phyloP scores from a whole-genome alignment of 2,888 invertebrate genomes.

The Trachelus stipa region DNA sequence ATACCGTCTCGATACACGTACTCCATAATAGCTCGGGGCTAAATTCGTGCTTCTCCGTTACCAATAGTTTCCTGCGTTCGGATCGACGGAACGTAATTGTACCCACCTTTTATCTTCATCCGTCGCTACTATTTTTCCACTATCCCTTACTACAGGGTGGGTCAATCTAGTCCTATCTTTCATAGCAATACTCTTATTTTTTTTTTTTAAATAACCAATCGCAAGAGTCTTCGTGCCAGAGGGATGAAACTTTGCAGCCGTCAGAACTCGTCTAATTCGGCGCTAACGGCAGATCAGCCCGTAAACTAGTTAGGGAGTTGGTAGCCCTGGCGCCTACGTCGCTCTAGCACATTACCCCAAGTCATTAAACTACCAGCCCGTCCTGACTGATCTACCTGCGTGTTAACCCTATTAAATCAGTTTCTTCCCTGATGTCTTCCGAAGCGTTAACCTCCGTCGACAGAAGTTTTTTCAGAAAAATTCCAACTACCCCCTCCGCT shows the following conservation, averaged over 20 bases:
- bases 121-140: neutral
- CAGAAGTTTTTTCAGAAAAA: neutral
- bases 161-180: neutral
- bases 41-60: neutral
- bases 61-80: conserved; percentile 15
- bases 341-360: conserved; percentile 27
- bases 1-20: neutral
- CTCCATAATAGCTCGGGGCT: neutral
- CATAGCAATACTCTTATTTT: neutral
- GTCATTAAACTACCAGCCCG: conserved; percentile 31
- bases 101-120: conserved; percentile 15
- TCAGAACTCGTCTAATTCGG: conserved; percentile 2
- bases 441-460: neutral
- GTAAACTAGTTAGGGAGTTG: conserved; percentile 20
- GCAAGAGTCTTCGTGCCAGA: neutral
- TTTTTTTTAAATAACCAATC: conserved; percentile 20
- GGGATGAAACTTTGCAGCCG: neutral
- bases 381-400: conserved; percentile 1
- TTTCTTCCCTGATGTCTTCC: neutral
- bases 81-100: conserved; percentile 17
- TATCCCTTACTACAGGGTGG: neutral
- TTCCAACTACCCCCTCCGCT: neutral
- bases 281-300: conserved; percentile 8
- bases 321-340: conserved; percentile 9
- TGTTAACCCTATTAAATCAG: conserved; percentile 1